Evolutionary conservation across 2,113 vertebrate genomes (phyloP), one percentile per base, ranked within the genome.

Genomic region (Mastomys natalensis): DNA sequence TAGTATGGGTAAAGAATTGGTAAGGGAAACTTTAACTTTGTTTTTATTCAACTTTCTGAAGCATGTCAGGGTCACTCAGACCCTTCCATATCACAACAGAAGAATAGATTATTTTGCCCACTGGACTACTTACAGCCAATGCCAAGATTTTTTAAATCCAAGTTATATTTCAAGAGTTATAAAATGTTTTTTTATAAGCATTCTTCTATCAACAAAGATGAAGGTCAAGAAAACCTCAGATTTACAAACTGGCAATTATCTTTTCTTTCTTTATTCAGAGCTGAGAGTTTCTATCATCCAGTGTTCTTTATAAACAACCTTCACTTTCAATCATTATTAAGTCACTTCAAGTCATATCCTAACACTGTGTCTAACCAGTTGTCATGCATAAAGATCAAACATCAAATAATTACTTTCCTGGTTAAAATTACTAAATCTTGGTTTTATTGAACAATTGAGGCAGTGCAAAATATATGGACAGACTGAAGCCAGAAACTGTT

Each of bases 251-350:
- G 48, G 51, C 10, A 51, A 77, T 43, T 16, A 51, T 10, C 31
- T 94, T 89, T 64, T 89, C 5, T 93, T 95, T 93, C 21, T 68
- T 11, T 53, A 9, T 68, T 90, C 26, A 76, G 4, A 74, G 12
- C 16, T 87, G 7, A 87, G 45, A 76, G 40, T 53, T 60, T 48
- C 2, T 51, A 68, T 76, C 6, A 64, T 2, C 10, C 16, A 68
- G 7, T 13, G 66, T 53, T 12, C 0, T 0, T 45, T 19, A 3
- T 34, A 77, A 73, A 0, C 0, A 87, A 91, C 73, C 9, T 6
- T 89, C 4, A 58, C 26, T 78, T 78, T 19, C 64, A 93, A 21
- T 58, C n/a, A 73, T 86, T 92, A 62, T 1, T 85, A 68, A 53
- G 16, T 43, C 5, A 60, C 21, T 31, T 81, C 26, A 58, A 64